A percentile compares a stretch with the other conserved stretches of the same genome.
These are phyloP conservation scores for Callocephalon fimbriatum DNA, from an alignment of 2,113 vertebrate genomes.

Conservation along the genomic window DNA sequence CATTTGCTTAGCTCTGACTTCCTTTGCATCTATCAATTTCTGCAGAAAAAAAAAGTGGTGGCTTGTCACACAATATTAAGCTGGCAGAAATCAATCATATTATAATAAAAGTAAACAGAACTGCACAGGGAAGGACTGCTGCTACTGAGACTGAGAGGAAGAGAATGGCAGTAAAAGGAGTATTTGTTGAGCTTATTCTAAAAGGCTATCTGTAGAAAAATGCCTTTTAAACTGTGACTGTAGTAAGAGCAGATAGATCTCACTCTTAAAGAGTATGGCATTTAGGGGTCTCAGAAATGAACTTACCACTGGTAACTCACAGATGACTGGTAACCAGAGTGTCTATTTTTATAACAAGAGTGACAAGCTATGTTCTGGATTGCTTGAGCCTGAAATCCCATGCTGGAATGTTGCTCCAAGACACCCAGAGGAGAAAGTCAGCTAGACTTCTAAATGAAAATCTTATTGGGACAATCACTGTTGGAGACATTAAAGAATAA, in stretches of 20 bases:
- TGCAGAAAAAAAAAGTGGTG: neutral
- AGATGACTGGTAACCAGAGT: neutral
- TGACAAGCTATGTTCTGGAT: neutral
- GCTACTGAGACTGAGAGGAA: neutral
- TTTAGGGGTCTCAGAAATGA: neutral
- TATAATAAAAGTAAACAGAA: neutral
- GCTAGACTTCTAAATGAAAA: neutral
- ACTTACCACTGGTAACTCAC: neutral
- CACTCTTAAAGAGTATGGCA: neutral
- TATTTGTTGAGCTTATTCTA: neutral
- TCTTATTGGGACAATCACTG: neutral
- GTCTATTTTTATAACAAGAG: neutral
- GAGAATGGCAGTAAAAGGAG: neutral
- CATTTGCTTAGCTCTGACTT: neutral
- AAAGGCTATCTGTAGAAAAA: neutral
- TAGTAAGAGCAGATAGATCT: neutral
- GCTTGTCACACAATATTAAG: neutral
- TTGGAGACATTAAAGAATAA: neutral
- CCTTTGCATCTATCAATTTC: neutral
- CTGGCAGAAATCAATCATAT: neutral
- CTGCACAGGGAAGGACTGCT: neutral
- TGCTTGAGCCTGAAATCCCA: fast-evolving
- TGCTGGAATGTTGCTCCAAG: neutral
- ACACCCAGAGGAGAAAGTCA: neutral
- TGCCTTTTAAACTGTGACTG: neutral